Evolutionary conservation across 2,797 vertebrate species (phyloP), one percentile per base, ranked within the genome.

Genomic region (Apogon talboti): DNA sequence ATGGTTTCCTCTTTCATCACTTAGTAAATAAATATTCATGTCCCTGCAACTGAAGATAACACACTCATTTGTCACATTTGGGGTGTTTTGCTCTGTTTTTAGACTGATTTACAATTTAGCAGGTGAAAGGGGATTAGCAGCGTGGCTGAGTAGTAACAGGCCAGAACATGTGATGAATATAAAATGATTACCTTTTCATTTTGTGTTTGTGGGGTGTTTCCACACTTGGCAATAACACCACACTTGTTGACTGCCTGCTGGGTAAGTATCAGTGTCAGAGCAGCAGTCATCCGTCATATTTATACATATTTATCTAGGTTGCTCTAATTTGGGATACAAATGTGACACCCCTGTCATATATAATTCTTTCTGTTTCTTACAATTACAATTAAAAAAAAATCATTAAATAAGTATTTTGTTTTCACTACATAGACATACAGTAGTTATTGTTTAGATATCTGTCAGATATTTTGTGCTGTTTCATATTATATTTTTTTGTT

Each of bases 21-120:
- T 33, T 50, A 3, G 33, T 42, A 56, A 67, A 77, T 75, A 76
- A 56, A 77, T 57, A 78, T 66, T 46, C 53, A 19, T 7, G 51
- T 28, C 9, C 28, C 7, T 41, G 40, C 15, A 57, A 50, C 33
- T 71, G 59, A 57, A 58, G 55, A 44, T 16, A 61, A 51, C 49
- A 14, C 7, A 63, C 44, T 35, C 43, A 52, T 70, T 46, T 69
- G 16, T 71, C 41, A 51, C 37, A 48, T 68, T 66, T 24, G 35
- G 24, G 43, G 53, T 69, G 45, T 53, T 69, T 51, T 7, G 46
- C 53, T 35, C 11, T 54, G 24, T 53, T 53, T 55, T 55, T 52
- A 66, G 8, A 66, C 16, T 18, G 13, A 14, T 71, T 19, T 14
- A 12, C 11, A 19, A 19, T 56, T 47, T 28, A 30, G 18, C 21